These are phyloP conservation scores for Acanthurus leucopareius DNA, from an alignment of 2,797 vertebrate species.

Conservation along the genomic window DNA sequence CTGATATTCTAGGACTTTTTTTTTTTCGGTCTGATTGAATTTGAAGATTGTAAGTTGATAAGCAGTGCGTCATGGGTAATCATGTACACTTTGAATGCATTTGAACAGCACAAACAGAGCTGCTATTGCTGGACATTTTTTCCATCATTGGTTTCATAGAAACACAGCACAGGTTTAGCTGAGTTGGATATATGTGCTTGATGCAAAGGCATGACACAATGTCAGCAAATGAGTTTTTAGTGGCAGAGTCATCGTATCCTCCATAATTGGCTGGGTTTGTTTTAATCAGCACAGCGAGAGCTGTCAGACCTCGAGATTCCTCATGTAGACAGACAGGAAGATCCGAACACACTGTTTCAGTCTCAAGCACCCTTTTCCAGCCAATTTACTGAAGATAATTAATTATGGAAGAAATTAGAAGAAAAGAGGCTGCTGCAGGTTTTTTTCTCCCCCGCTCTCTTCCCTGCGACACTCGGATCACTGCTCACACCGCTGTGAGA, in stretches of 20 bases:
- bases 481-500: slow-evolving; percentile 19
- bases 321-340: slow-evolving; percentile 18
- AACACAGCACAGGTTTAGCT: background rate
- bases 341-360: slow-evolving; percentile 22
- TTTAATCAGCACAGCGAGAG: slow-evolving; percentile 49
- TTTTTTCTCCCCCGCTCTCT: background rate
- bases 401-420: slow-evolving; percentile 31
- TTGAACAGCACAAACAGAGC: background rate
- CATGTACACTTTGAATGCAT: background rate
- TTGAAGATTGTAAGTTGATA: slow-evolving; percentile 16
- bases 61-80: slow-evolving; percentile 30
- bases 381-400: slow-evolving; percentile 64
- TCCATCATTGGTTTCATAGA: background rate
- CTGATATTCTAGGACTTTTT: slow-evolving; percentile 12
- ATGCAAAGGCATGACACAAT: background rate
- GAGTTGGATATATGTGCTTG: background rate
- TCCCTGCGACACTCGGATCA: slow-evolving; percentile 30
- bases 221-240: slow-evolving; percentile 30
- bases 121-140: background rate
- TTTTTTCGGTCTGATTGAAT: slow-evolving; percentile 15
- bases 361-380: slow-evolving; percentile 20
- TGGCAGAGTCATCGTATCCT: background rate
- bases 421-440: slow-evolving; percentile 11
- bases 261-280: slow-evolving; percentile 35
- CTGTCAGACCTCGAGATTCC: slow-evolving; percentile 39